phyloP scores from a whole-genome alignment of 2,888 invertebrate genomes.

The Hirtodrosophila confusa region DNA sequence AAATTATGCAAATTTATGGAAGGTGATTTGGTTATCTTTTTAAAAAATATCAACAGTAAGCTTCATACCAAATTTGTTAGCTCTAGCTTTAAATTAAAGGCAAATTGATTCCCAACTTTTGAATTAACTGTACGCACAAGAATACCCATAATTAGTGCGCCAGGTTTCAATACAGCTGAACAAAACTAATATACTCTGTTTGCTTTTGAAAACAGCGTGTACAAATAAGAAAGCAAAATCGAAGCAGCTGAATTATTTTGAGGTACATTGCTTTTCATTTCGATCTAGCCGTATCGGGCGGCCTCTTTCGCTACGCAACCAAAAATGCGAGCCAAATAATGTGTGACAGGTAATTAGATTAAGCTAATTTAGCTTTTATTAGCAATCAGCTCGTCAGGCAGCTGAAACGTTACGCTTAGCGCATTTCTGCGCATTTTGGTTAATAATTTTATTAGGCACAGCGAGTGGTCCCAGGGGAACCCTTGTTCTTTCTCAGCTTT shows the following conservation, averaged over 20 bases:
- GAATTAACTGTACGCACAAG: too few relatives aligned
- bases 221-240: slow-evolving; percentile 19
- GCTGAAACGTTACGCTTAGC: slow-evolving; percentile 29
- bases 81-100: too few relatives aligned
- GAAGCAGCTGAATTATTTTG: slow-evolving; percentile 49
- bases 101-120: too few relatives aligned
- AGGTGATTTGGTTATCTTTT: too few relatives aligned
- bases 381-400: slow-evolving; percentile 58
- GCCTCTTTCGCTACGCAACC: slow-evolving; percentile 50
- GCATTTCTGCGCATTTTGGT: slow-evolving; percentile 44
- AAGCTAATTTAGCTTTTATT: slow-evolving; percentile 81
- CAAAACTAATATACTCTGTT: too few relatives aligned
- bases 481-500: background rate
- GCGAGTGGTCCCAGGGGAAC: background rate
- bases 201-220: too few relatives aligned
- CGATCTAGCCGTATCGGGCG: slow-evolving; percentile 16
- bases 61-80: too few relatives aligned
- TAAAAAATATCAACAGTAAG: too few relatives aligned
- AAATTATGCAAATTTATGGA: too few relatives aligned
- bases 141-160: too few relatives aligned
- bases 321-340: slow-evolving; percentile 60
- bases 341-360: slow-evolving; percentile 82
- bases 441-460: slow-evolving; percentile 73
- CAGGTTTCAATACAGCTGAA: too few relatives aligned
- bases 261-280: slow-evolving; percentile 11